Evolutionary conservation across 2,888 invertebrate genomes (phyloP).

Genomic region (Lasioglossum zephyrum): DNA sequence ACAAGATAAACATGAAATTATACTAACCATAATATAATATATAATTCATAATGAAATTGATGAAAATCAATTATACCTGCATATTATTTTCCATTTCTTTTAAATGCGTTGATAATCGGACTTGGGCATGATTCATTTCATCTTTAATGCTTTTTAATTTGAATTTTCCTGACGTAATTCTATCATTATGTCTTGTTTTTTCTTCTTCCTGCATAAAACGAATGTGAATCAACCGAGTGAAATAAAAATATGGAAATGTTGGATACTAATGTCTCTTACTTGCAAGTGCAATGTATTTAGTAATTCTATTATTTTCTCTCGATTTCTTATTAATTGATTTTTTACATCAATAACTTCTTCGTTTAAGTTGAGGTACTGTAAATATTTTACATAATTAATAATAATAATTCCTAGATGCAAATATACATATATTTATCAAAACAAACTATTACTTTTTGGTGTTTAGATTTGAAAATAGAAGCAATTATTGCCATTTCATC

Average conservation of each 20-base stretch:
- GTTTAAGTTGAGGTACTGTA: conserved; percentile 76
- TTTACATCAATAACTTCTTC: conserved; percentile 73
- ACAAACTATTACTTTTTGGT: conserved; percentile 74
- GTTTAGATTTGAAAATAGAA: conserved; percentile 75
- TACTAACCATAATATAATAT: neutral
- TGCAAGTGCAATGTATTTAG: conserved; percentile 76
- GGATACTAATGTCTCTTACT: conserved; percentile 64
- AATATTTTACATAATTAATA: conserved; percentile 35
- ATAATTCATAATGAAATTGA: neutral
- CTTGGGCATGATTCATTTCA: conserved; percentile 77
- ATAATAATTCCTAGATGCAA: neutral
- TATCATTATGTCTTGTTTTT: conserved; percentile 72
- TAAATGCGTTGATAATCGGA: conserved; percentile 66
- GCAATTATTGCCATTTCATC: conserved; percentile 78
- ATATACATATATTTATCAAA: conserved; percentile 13
- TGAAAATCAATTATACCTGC: conserved; percentile 55
- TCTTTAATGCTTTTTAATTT: conserved; percentile 81
- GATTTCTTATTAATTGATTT: conserved; percentile 73
- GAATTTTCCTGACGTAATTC: conserved; percentile 72
- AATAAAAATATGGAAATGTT: neutral
- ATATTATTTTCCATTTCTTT: conserved; percentile 67
- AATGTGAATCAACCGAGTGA: neutral
- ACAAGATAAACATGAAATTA: conserved; percentile 7
- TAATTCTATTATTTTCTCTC: conserved; percentile 72
- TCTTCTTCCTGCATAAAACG: conserved; percentile 73